These are phyloP conservation scores for Buathra laborator DNA, from an alignment of 2,888 invertebrate species.

Conservation along the genomic window DNA sequence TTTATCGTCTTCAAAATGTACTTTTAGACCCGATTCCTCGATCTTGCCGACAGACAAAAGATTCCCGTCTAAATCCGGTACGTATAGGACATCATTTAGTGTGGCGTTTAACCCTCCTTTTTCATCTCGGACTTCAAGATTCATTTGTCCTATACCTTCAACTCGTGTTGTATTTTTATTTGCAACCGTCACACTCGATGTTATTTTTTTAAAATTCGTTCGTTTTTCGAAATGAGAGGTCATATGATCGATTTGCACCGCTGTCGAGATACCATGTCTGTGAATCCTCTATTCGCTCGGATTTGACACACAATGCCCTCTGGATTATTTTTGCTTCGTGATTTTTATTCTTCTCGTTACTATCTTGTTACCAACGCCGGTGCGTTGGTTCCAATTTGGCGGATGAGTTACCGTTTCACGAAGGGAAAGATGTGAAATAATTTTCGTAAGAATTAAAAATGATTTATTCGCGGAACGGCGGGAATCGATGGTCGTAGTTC, in stretches of 20 bases:
- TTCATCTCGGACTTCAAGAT: constrained; percentile 8
- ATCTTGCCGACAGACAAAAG: constrained; percentile 3
- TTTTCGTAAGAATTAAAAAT: no score
- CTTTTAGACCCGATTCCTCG: not conserved
- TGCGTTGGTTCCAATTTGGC: no score
- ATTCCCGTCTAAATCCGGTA: constrained; percentile 13
- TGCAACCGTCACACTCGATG: constrained; percentile 17
- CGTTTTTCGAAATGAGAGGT: not conserved
- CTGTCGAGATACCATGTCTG: constrained; percentile 14
- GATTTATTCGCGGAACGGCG: no score
- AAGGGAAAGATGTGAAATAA: no score
- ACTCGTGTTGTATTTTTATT: constrained; percentile 10
- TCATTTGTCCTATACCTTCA: constrained; percentile 7
- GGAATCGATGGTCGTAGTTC: no score
- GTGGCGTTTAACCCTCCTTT: constrained; percentile 10
- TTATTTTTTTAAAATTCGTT: not conserved
- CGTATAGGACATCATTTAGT: not conserved
- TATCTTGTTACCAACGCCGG: no score
- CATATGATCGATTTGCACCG: constrained; percentile 27
- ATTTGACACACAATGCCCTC: constrained; percentile 1
- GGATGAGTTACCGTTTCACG: no score
- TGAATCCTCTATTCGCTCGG: constrained; percentile 10
- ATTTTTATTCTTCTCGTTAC: not conserved
- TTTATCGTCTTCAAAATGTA: constrained; percentile 11
- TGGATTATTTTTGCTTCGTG: constrained; percentile 24